phyloP scores from a whole-genome alignment of 2,888 invertebrate genomes.

The Drosophila melanosoma region DNA sequence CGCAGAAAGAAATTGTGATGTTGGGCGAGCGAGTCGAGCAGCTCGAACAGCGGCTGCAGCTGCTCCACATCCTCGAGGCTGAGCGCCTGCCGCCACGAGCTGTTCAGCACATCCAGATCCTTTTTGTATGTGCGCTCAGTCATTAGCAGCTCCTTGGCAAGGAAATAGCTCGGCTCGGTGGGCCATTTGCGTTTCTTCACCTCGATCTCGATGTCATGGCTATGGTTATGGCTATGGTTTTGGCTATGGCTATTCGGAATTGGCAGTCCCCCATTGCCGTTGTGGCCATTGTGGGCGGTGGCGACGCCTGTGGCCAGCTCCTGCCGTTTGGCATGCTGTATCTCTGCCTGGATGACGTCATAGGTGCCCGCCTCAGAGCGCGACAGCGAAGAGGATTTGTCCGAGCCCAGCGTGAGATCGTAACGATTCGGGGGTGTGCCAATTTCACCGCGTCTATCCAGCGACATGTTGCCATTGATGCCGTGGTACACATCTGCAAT shows the following conservation, averaged over 20 bases:
- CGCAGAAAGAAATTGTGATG: slow-evolving; percentile 92
- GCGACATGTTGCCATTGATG: slow-evolving; percentile 85
- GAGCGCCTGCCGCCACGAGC: slow-evolving; percentile 91
- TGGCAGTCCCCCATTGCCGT: slow-evolving; percentile 46
- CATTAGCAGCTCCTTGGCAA: slow-evolving; percentile 97
- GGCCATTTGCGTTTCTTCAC: slow-evolving; percentile 86
- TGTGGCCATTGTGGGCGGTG: slow-evolving; percentile 74
- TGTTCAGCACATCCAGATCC: slow-evolving; percentile 95
- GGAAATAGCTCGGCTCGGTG: slow-evolving; percentile 91
- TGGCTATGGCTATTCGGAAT: slow-evolving; percentile 33
- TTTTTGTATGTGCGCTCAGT: slow-evolving; percentile 98
- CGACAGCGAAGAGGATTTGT: slow-evolving; percentile 84
- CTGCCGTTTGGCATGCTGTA: slow-evolving; percentile 82
- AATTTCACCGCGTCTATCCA: slow-evolving; percentile 84
- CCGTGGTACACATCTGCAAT: slow-evolving; percentile 83
- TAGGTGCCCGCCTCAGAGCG: slow-evolving; percentile 85
- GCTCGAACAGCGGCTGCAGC: slow-evolving; percentile 86
- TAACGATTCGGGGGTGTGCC: slow-evolving; percentile 80
- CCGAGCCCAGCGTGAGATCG: slow-evolving; percentile 84
- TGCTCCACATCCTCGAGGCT: slow-evolving; percentile 87
- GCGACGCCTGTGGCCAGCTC: slow-evolving; percentile 78
- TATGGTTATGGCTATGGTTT: slow-evolving; percentile 6
- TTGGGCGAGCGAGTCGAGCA: slow-evolving; percentile 93
- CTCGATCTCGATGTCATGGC: slow-evolving; percentile 80
- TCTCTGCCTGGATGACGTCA: slow-evolving; percentile 84